Percentiles rank a stretch among this genome's conserved stretches.
Conservation (phyloP, 23 tunicate genomes). For the Corella eumyota region DNA sequence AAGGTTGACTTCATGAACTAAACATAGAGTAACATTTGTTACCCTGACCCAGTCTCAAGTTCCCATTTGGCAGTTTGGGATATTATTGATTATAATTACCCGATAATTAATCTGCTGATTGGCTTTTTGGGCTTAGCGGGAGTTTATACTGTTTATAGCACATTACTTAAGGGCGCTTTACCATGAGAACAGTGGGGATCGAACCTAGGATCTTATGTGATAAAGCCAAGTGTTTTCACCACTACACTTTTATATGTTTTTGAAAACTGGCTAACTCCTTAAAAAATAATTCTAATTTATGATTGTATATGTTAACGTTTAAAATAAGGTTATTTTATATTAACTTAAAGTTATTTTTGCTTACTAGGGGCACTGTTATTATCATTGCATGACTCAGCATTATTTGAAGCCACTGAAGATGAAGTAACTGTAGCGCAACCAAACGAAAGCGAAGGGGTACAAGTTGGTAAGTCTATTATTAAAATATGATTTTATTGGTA, state of each 20-base stretch:
- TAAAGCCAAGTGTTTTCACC: too few relatives aligned
- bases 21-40: too few relatives aligned
- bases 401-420: slow-evolving; percentile 39
- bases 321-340: neutral
- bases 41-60: too few relatives aligned
- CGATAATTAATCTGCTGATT: too few relatives aligned
- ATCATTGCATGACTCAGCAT: slow-evolving; percentile 80
- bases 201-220: too few relatives aligned
- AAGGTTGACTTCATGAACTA: too few relatives aligned
- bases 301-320: neutral
- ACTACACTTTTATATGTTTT: neutral
- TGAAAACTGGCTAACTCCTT: neutral
- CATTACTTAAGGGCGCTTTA: too few relatives aligned
- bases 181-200: too few relatives aligned
- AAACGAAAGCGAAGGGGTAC: slow-evolving; percentile 42
- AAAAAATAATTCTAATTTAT: neutral
- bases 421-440: slow-evolving; percentile 30
- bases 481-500: neutral
- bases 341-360: neutral
- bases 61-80: too few relatives aligned
- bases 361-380: slow-evolving; percentile 58
- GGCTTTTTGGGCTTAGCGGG: too few relatives aligned
- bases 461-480: slow-evolving; percentile 27
- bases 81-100: too few relatives aligned
- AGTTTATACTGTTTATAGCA: too few relatives aligned